Evolutionary conservation across 2,113 vertebrate genomes (phyloP), one percentile per base, ranked within the genome.

Genomic region (Pleuronectes platessa): DNA sequence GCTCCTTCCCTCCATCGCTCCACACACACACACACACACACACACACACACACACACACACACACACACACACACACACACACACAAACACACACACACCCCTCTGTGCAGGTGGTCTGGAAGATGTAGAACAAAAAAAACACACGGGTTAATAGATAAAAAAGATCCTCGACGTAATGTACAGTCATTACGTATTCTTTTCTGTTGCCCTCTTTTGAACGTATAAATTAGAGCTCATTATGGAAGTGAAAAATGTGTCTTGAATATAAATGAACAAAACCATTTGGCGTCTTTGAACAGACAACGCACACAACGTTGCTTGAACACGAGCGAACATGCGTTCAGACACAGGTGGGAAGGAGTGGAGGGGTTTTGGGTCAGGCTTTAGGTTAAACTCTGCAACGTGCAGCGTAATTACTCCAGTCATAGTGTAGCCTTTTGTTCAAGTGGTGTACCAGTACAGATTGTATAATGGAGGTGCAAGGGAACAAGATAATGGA

Each of bases 51-150:
- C 58, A 60, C 60, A 54, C 7, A 54, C 10, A 20, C 40, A 14
- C 17, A 35, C 31, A 35, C 31, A 35, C 31, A 35, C 7, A 35
- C 31, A 35, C 31, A 35, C 31, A 35, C 7, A 35, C 31, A 35
- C 31, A 35, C 49, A 18, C 17, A 51, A 3, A 53, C 9, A 56
- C n/a, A 24, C 54, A 14, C n/a, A 56, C 9, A 24, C 2, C 35
- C 55, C 37, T 74, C 60, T 31, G 65, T 78, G 90, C 88, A 93
- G 90, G 91, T 92, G 92, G 89, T 53, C 83, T 56, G 31, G 13
- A 83, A 69, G 61, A 79, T 78, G 78, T 3, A 47, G 17, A 68
- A 42, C 12, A 10, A 56, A 61, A 65, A 83, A 62, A 83, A 17
- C 12, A 64, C 7, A 6, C n/a, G 54, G 64, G 76, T 72, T 70